Evolutionary conservation across 2,888 invertebrate genomes (phyloP).

Genomic region (Erpobdella octoculata): DNA sequence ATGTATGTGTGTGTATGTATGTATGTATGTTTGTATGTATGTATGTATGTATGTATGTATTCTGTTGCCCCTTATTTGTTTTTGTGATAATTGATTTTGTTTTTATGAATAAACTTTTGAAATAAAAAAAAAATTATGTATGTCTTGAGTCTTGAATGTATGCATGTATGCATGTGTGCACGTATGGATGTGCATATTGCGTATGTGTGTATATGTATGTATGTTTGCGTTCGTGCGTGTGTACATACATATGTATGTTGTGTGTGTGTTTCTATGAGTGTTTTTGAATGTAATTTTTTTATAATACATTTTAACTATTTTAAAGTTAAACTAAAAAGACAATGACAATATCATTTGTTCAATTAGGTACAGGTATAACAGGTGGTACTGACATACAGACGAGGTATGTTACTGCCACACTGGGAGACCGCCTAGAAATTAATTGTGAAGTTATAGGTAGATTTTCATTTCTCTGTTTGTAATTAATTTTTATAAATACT

Average conservation of each 20-base stretch:
- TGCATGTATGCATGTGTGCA: background rate
- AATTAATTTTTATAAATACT: background rate
- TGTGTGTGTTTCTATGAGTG: no score
- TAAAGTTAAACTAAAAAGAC: background rate
- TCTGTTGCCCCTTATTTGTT: no score
- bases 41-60: slow-evolving; percentile 6
- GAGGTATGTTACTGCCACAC: background rate
- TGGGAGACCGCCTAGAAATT: background rate
- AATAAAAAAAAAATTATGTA: no score
- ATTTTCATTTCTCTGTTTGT: background rate
- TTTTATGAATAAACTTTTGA: no score
- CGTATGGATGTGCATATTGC: background rate
- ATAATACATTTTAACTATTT: background rate
- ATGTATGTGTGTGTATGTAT: slow-evolving; percentile 13
- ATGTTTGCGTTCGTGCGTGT: no score
- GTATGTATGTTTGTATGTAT: slow-evolving; percentile 10
- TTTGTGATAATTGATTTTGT: no score
- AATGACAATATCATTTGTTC: background rate
- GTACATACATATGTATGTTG: no score
- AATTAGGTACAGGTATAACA: background rate
- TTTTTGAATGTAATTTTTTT: background rate
- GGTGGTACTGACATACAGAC: background rate
- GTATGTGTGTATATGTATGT: no score
- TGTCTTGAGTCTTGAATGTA: background rate
- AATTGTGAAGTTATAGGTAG: background rate